Conservation (phyloP, 2,797 vertebrate genomes). For the Heliangelus exortis region DNA sequence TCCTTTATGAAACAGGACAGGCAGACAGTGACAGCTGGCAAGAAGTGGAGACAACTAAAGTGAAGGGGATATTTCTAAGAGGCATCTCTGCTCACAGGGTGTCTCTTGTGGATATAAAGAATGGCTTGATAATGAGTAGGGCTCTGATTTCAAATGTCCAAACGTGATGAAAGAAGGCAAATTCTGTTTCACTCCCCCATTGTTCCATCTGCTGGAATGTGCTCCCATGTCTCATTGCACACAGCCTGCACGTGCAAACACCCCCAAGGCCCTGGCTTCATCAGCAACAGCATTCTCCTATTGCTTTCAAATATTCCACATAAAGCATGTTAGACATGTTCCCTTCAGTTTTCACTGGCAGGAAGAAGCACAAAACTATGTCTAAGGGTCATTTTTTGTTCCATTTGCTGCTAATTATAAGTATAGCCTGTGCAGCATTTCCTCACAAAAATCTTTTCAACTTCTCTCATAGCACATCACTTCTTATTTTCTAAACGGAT, state of each 20-base stretch:
- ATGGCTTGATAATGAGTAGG: background rate
- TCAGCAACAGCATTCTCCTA: background rate
- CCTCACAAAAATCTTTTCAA: background rate
- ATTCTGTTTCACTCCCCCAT: background rate
- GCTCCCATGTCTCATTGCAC: background rate
- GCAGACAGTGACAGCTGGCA: background rate
- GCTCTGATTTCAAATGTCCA: background rate
- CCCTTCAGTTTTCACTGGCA: background rate
- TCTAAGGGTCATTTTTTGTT: background rate
- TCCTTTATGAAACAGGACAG: conserved; percentile 34
- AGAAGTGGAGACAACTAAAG: background rate
- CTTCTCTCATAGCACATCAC: background rate
- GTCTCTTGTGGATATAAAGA: background rate
- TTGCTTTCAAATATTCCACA: background rate
- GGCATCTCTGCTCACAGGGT: background rate
- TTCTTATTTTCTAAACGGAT: background rate
- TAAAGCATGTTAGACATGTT: background rate
- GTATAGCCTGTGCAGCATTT: background rate
- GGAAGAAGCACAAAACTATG: background rate
- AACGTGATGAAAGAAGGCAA: background rate
- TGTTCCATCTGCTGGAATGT: background rate
- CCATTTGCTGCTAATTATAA: background rate
- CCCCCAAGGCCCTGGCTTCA: background rate
- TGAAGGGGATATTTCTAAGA: background rate
- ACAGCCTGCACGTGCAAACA: rapidly evolving